These are phyloP conservation scores for Aromia moschata DNA, from an alignment of 2,888 invertebrate species.

Conservation along the genomic window DNA sequence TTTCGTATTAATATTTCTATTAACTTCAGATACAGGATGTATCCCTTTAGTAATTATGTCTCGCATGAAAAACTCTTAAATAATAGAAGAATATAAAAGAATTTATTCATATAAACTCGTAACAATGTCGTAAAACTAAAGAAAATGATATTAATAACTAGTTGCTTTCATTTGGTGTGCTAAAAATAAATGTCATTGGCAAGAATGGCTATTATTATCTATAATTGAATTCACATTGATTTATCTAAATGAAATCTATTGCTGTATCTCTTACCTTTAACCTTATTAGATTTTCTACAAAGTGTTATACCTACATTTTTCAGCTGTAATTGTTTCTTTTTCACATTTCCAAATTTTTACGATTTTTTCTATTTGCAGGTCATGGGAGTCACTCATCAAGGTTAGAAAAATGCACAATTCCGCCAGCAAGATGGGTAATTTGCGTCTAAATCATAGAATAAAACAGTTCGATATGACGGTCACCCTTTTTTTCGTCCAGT, in stretches of 20 bases:
- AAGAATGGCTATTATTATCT: background rate
- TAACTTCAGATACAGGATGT: too few species aligned
- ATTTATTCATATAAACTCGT: background rate
- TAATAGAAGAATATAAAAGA: background rate
- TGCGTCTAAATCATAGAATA: constrained; percentile 67
- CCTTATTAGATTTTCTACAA: too few species aligned
- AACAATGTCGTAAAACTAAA: background rate
- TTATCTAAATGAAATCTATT: background rate
- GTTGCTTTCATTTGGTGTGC: background rate
- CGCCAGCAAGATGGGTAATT: constrained; percentile 66
- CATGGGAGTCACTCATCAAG: constrained; percentile 74
- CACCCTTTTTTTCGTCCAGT: too few species aligned
- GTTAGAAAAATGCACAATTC: constrained; percentile 75
- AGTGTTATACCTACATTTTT: too few species aligned
- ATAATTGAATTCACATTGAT: background rate
- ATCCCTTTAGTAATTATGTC: background rate
- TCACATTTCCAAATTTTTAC: too few species aligned
- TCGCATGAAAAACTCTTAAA: background rate
- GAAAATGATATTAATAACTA: background rate
- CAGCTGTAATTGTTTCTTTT: too few species aligned
- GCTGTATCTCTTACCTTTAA: too few species aligned
- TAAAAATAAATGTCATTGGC: background rate
- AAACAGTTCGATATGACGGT: constrained; percentile 86
- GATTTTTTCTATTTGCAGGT: too few species aligned
- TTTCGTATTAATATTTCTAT: too few species aligned